Base-by-base conservation (phyloP, 2,888 invertebrate species). In the Cantharis rustica region DNA sequence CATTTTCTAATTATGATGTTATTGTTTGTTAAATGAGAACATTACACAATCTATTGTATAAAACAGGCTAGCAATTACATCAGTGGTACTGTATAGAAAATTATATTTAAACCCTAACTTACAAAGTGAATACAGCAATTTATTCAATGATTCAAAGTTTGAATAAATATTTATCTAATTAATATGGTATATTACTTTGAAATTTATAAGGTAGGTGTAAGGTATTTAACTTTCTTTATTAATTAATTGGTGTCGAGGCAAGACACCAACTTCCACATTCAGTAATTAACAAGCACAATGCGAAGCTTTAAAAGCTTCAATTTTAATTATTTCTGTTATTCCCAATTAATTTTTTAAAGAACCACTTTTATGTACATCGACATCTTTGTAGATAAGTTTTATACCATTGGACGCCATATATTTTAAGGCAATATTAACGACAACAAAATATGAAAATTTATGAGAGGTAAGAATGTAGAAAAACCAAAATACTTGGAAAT, bases 1-100 rank as follows among this genome's bases (percentile, higher is more conserved):
- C 84, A 84, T 83, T 82, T 83, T 84, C 83, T 83, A 84, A 84
- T 84, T 84, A 83, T 81, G 77, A 74, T 73, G 75, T 75, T 75
- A 81, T 82, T 83, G 80, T 82, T 75, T 77, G 78, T 74, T 78
- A 81, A 83, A 83, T 82, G 83, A 82, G 80, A 80, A 80, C 80
- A 81, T 80, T 82, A 81, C 81, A 82, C 79, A 81, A 77, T 79
- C 79, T 74, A 77, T 79, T 80, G 79, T 79, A 68, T 74, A 75
- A 74, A 80, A 74, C 76, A 75, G 71, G 80, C 78, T 79, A 79
- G 81, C 79, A 81, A 82, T 82, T 80, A 80, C 80, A 79, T 75
- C 74, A 76, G 72, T 47, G 47, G 47, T 47, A n/a, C 47, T 81
- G 72, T 78, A 77, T 79, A 72, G 78, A 72, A 80, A 81, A 81